These are phyloP conservation scores for Nomada goodeniana DNA, from an alignment of 2,888 invertebrate genomes.

Conservation along the genomic window DNA sequence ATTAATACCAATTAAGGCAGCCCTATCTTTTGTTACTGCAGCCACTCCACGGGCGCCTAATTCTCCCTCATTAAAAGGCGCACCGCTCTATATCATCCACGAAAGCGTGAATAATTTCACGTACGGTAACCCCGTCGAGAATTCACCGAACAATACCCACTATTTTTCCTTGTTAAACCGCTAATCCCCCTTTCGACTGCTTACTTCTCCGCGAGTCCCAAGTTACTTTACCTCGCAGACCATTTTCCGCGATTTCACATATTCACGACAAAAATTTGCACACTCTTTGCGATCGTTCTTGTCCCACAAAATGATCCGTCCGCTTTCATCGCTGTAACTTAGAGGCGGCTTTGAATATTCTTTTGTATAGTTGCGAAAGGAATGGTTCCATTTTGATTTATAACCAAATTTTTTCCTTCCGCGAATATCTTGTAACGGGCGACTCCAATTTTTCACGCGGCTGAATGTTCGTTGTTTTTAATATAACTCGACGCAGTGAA, in stretches of 20 bases:
- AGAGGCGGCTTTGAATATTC: no score
- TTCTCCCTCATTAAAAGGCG: slow-evolving; percentile 14
- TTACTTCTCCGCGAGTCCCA: slow-evolving; percentile 9
- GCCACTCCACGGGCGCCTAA: background rate
- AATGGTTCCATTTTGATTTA: no score
- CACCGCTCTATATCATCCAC: slow-evolving; percentile 3
- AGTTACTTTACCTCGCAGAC: background rate
- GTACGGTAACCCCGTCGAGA: slow-evolving; percentile 8
- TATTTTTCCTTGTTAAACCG: slow-evolving; percentile 31
- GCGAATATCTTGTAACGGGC: no score
- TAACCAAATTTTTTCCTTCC: no score
- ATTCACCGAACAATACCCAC: slow-evolving; percentile 18
- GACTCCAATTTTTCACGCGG: no score
- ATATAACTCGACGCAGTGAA: no score
- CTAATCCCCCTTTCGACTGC: slow-evolving; percentile 19
- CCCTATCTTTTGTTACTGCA: background rate
- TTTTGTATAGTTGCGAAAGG: background rate
- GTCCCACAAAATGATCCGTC: no score
- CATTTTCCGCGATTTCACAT: background rate
- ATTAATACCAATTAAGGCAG: background rate
- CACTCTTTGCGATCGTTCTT: background rate
- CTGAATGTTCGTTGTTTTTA: no score
- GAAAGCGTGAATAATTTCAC: slow-evolving; percentile 30
- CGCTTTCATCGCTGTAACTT: no score
- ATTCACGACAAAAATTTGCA: background rate